Evolutionary conservation across 37 sponge, comb jelly and placozoan genomes (phyloP), one percentile per base, ranked within the genome.

Genomic region (Mnemiopsis leidyi): DNA sequence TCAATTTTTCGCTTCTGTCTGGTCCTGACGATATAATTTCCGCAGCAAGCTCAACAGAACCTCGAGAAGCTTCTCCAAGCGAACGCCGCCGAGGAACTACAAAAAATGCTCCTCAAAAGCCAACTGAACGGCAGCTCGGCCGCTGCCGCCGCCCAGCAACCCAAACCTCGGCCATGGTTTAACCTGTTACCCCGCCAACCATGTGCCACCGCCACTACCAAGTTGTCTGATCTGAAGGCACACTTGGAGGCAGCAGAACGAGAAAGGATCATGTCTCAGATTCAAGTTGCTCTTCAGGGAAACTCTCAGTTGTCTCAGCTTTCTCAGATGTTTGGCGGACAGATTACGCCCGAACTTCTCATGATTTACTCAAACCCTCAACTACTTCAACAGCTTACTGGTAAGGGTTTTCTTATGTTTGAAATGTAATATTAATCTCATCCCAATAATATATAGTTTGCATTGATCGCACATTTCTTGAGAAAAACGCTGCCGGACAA

Each of bases 151-250:
- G 73, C 29, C 73, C 73, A 69, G 73, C 69, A 92, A 92, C 21
- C 32, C 32, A 68, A 67, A 29, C 69, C 69, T 1, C 69, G 69
- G 5, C 92, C 69, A 7, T 92, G 92, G 92, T 92, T 92, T 68
- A 68, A 92, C 92, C 36, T 92, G 69, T 67, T 92, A 92, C 92
- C 92, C 92, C 69, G 92, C 9, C 69, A 69, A 92, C 92, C 92
- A 5, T 92, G 92, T 92, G 69, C 92, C 92, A 48, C 69, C 21
- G 92, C 69, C 69, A 68, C 92, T 0, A 67, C 92, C 32, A 68
- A 69, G 23, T 32, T 69, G 7, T 28, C 69, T 9, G 92, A 92
- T 20, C 31, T 67, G 31, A 92, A 92, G 92, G 69, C 69, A 9
- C 92, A 92, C 33, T 20, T 92, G 69, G 92, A 92, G 69, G 92